Percentiles rank a stretch among this genome's conserved stretches.
phyloP scores from a whole-genome alignment of 1,140 invertebrate species.

The Sitophilus oryzae region DNA sequence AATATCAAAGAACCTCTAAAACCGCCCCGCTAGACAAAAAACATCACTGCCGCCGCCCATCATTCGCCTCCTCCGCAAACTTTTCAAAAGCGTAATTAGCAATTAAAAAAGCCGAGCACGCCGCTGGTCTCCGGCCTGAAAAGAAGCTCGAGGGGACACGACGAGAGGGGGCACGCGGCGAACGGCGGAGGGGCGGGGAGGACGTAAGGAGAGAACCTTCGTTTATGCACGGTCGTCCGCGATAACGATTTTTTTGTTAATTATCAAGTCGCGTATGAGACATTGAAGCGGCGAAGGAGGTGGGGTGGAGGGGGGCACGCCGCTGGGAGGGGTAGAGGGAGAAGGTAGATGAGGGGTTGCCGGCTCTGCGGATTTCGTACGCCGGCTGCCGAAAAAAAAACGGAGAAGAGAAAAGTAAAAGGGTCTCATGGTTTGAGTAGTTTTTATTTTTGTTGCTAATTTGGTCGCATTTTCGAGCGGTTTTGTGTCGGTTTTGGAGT shows the following conservation, averaged over 20 bases:
- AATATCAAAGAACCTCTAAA: background rate
- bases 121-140: slow-evolving; percentile 19
- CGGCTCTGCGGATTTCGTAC: slow-evolving; percentile 35
- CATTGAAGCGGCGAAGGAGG: slow-evolving; percentile 32
- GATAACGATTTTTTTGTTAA: slow-evolving; percentile 48
- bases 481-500: no score
- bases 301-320: slow-evolving; percentile 11
- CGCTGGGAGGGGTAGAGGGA: slow-evolving; percentile 13
- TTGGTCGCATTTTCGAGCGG: background rate
- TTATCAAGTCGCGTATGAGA: slow-evolving; percentile 46
- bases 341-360: slow-evolving; percentile 15
- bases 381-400: slow-evolving; percentile 23
- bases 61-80: background rate
- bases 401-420: slow-evolving; percentile 1
- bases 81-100: slow-evolving; percentile 19
- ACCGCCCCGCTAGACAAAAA: no score
- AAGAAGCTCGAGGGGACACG: slow-evolving; percentile 24
- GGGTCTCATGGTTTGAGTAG: background rate
- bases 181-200: slow-evolving; percentile 16
- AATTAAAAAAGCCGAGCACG: slow-evolving; percentile 21
- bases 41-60: background rate
- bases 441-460: slow-evolving; percentile 3
- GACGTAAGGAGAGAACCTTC: slow-evolving; percentile 38
- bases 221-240: slow-evolving; percentile 44
- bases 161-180: slow-evolving; percentile 12